Evolutionary conservation across 2,888 invertebrate genomes (phyloP).

Genomic region (Endotricha flammealis): DNA sequence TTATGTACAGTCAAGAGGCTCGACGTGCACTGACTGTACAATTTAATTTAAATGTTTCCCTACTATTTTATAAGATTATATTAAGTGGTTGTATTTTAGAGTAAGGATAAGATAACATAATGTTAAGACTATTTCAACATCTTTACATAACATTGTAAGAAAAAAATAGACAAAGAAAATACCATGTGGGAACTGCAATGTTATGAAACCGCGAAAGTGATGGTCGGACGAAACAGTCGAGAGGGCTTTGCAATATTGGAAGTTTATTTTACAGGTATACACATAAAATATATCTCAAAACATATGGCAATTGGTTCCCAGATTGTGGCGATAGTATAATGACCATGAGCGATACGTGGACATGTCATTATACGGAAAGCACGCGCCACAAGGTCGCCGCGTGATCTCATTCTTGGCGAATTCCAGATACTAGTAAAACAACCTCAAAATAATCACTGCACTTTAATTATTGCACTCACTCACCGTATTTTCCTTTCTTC

Average conservation of each 20-base stretch:
- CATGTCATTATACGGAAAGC: conserved; percentile 55
- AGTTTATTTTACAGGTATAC: too few relatives aligned
- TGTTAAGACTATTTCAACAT: too few relatives aligned
- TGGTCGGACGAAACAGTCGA: conserved; percentile 22
- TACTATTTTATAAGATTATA: too few relatives aligned
- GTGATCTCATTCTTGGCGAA: conserved; percentile 65
- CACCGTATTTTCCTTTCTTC: conserved; percentile 86
- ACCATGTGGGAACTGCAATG: conserved; percentile 23
- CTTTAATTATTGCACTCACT: conserved; percentile 34
- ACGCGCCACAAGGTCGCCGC: conserved; percentile 69
- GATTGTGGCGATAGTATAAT: conserved; percentile 16
- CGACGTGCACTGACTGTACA: too few relatives aligned
- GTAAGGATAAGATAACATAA: too few relatives aligned
- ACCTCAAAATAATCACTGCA: conserved; percentile 17
- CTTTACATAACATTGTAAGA: neutral
- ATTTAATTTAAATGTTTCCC: too few relatives aligned
- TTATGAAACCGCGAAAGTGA: conserved; percentile 41
- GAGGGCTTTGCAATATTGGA: too few relatives aligned
- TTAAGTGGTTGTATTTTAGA: too few relatives aligned
- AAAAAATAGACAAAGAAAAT: conserved; percentile 12
- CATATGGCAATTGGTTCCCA: neutral
- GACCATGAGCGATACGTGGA: conserved; percentile 42
- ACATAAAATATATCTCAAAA: conserved; percentile 5
- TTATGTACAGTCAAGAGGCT: too few relatives aligned
- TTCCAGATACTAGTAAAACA: conserved; percentile 30